Evolutionary conservation across 2,888 invertebrate genomes (phyloP).

Genomic region (Caradrina clavipalpis): DNA sequence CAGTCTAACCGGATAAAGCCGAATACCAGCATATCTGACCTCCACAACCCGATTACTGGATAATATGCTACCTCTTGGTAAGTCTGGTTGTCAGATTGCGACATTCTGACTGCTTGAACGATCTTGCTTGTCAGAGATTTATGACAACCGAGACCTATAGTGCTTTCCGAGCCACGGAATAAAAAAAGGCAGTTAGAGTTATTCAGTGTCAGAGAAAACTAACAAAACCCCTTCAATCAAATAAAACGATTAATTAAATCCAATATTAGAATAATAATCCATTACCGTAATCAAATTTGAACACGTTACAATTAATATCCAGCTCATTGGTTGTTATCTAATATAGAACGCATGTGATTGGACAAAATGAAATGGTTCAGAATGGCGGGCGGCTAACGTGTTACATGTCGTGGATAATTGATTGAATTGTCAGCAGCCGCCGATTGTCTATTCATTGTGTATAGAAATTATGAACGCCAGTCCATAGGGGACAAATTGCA

Average conservation of each 20-base stretch:
- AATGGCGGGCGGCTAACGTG: slow-evolving; percentile 29
- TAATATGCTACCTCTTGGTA: no score
- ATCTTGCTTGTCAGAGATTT: background rate
- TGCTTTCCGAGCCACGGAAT: no score
- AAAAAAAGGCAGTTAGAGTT: background rate
- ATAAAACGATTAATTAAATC: slow-evolving; percentile 23
- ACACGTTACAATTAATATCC: slow-evolving; percentile 41
- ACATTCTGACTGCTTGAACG: no score
- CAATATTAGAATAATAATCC: slow-evolving; percentile 29
- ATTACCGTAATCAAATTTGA: slow-evolving; percentile 39
- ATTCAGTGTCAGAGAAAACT: background rate
- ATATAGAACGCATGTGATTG: slow-evolving; percentile 50
- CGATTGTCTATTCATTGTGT: slow-evolving; percentile 41
- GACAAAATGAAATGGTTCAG: slow-evolving; percentile 52
- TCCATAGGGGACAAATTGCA: background rate
- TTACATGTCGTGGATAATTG: slow-evolving; percentile 41
- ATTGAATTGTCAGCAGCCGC: slow-evolving; percentile 47
- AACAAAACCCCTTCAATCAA: background rate
- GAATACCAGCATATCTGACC: no score
- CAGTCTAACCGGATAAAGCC: no score
- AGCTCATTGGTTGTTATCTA: slow-evolving; percentile 38
- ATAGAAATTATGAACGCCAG: slow-evolving; percentile 32
- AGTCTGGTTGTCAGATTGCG: no score
- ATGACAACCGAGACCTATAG: background rate
- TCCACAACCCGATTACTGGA: no score